Evolutionary conservation across 2,113 vertebrate species (phyloP).

Genomic region (Engraulis encrasicolus): DNA sequence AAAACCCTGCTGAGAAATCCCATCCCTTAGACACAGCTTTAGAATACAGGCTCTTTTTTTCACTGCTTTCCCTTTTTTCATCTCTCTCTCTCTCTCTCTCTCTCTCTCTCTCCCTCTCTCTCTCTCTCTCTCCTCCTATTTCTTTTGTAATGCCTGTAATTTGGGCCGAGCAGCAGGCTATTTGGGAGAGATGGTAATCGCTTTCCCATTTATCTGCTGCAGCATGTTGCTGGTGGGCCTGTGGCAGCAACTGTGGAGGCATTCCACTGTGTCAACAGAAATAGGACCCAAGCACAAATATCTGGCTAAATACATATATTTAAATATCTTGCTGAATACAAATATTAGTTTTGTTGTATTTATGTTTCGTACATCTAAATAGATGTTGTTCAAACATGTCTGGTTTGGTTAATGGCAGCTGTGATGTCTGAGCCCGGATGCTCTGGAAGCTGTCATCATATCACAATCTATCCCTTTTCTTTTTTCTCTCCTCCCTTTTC

Average conservation of each 20-base stretch:
- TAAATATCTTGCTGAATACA: too few species aligned
- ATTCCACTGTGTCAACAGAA: background rate
- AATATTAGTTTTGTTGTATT: background rate
- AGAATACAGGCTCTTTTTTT: too few species aligned
- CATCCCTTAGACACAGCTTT: conserved; percentile 51
- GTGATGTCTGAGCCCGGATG: conserved; percentile 18
- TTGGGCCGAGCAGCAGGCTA: conserved; percentile 47
- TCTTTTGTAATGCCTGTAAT: conserved; percentile 51
- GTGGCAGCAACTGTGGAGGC: background rate
- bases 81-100: background rate
- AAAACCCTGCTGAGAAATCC: conserved; percentile 47
- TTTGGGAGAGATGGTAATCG: conserved; percentile 56
- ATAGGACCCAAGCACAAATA: background rate
- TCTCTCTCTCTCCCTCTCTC: background rate
- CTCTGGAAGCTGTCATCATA: conserved; percentile 18
- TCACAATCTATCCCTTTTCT: conserved; percentile 25
- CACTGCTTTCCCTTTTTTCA: conserved; percentile 22
- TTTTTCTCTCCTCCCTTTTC: too few species aligned
- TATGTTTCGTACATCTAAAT: conserved; percentile 23
- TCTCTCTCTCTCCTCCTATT: conserved; percentile 27
- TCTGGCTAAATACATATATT: background rate
- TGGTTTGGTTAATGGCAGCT: background rate
- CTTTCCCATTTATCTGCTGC: background rate
- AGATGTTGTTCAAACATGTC: conserved; percentile 14
- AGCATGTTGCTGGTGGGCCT: background rate